These are phyloP conservation scores for Grallaria varia DNA, from an alignment of 2,113 vertebrate genomes.

Conservation along the genomic window DNA sequence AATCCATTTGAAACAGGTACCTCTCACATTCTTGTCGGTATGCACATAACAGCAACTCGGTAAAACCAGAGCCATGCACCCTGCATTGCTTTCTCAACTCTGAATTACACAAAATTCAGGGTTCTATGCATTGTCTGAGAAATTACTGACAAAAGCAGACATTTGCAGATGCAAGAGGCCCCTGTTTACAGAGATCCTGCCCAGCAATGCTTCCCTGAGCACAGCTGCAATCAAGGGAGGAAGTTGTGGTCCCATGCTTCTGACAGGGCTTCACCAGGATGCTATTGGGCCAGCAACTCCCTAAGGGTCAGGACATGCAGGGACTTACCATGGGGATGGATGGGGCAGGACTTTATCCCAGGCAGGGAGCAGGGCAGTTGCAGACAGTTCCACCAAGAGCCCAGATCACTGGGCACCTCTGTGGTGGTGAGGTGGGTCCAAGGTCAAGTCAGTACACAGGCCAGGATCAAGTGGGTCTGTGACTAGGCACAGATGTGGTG, in stretches of 20 bases:
- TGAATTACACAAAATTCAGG: neutral
- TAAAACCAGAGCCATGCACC: neutral
- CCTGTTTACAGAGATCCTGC: neutral
- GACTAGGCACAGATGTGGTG: neutral
- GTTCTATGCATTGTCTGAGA: neutral
- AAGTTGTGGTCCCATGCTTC: neutral
- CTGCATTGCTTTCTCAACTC: neutral
- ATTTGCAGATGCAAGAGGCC: neutral
- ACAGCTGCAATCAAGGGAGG: neutral
- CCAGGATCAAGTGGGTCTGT: neutral
- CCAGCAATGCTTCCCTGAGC: neutral
- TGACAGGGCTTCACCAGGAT: neutral
- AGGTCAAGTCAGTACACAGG: neutral
- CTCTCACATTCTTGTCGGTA: neutral
- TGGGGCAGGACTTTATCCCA: neutral
- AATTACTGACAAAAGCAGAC: neutral
- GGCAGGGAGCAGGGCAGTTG: neutral
- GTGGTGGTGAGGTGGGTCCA: neutral
- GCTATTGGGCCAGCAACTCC: neutral
- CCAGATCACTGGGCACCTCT: neutral
- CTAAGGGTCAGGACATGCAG: too few relatives aligned
- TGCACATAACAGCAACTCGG: accelerated
- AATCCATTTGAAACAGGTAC: neutral
- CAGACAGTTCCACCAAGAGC: neutral
- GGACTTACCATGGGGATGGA: accelerated